A percentile compares a stretch with the other conserved stretches of the same genome.
Evolutionary conservation across 2,888 invertebrate species (phyloP).

Genomic region (Torymus tubicola): DNA sequence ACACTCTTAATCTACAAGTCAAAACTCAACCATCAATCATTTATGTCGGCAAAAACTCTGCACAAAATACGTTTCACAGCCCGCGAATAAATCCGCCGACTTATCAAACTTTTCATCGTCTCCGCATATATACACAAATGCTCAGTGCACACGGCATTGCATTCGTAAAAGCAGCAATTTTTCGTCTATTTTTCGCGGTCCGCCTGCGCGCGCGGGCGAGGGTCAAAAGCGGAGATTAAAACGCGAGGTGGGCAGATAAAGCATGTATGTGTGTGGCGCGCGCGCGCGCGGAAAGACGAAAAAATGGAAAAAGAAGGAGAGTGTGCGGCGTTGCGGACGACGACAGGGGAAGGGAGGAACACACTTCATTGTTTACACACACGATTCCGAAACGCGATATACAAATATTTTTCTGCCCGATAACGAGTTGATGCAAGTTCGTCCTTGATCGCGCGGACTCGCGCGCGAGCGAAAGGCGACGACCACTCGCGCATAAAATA

Average conservation of each 20-base stretch:
- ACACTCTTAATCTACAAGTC: too few relatives aligned
- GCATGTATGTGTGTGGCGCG: background rate
- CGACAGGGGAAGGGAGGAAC: background rate
- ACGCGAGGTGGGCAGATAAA: conserved; percentile 22
- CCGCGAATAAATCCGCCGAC: too few relatives aligned
- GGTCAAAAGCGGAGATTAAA: conserved; percentile 21
- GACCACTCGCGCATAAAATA: conserved; percentile 52
- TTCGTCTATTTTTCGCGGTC: conserved; percentile 5
- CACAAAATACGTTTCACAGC: too few relatives aligned
- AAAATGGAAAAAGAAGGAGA: background rate
- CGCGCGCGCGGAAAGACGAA: background rate
- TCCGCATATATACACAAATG: too few relatives aligned
- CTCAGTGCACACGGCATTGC: too few relatives aligned
- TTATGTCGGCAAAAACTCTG: too few relatives aligned
- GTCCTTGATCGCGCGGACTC: conserved; percentile 41
- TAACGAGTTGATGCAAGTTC: conserved; percentile 41
- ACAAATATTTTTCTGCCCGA: conserved; percentile 40
- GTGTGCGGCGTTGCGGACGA: too few relatives aligned
- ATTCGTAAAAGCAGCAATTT: background rate
- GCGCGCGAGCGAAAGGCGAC: conserved; percentile 48
- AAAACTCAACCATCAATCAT: too few relatives aligned
- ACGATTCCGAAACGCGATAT: conserved; percentile 22
- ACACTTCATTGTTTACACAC: conserved; percentile 35
- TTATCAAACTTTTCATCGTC: too few relatives aligned
- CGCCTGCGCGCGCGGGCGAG: background rate